phyloP scores from a whole-genome alignment of 2,113 vertebrate species.

The Leiothrix lutea region DNA sequence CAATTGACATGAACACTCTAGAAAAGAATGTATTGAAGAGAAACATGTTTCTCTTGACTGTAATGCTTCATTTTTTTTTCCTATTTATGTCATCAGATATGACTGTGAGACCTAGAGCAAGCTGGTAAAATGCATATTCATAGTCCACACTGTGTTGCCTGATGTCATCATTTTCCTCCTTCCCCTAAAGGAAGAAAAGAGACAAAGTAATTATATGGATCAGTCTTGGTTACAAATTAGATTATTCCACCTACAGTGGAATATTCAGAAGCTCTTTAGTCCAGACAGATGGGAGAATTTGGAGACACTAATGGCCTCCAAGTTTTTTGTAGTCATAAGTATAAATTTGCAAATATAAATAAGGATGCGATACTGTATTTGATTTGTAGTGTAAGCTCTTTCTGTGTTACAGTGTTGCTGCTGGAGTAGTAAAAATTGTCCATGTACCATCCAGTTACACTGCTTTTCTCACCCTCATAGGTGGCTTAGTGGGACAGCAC shows the following conservation, averaged over 20 bases:
- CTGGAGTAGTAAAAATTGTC: neutral
- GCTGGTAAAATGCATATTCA: neutral
- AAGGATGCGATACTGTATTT: neutral
- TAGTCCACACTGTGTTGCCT: neutral
- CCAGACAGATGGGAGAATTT: neutral
- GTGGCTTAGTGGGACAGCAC: constrained; percentile 75
- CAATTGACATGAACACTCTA: neutral
- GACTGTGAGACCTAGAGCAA: neutral
- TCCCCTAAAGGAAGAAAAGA: neutral
- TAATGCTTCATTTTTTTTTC: neutral
- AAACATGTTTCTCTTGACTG: neutral
- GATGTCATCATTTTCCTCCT: neutral
- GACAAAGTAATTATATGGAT: neutral
- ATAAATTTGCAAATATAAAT: neutral
- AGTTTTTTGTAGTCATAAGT: neutral
- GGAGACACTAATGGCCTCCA: neutral
- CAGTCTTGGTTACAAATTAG: neutral
- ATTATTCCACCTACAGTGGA: neutral
- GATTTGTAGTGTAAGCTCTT: neutral
- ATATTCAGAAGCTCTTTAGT: neutral
- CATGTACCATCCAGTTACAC: neutral
- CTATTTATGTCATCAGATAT: neutral
- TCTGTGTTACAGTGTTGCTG: neutral
- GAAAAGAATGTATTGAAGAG: neutral
- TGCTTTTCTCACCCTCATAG: constrained; percentile 31